A percentile compares a stretch with the other conserved stretches of the same genome.
Evolutionary conservation across 1,140 invertebrate species (phyloP).

Genomic region (Spodoptera litura): DNA sequence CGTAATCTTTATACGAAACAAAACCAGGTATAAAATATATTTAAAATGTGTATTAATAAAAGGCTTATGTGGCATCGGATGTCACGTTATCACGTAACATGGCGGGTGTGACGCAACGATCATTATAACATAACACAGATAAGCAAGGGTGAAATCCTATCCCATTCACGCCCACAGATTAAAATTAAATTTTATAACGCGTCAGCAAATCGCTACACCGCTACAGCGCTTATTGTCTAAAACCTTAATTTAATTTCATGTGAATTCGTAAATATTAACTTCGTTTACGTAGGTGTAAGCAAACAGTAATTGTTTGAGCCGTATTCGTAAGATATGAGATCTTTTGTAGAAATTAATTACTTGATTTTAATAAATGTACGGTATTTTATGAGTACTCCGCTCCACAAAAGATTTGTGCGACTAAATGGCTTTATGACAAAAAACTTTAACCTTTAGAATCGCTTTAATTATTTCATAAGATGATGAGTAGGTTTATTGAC

Average conservation of each 20-base stretch:
- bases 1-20: too few relatives aligned
- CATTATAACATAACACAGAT: conserved; percentile 68
- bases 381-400: not conserved
- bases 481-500: not conserved
- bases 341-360: conserved; percentile 32
- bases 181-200: conserved; percentile 84
- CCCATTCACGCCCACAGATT: conserved; percentile 81
- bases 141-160: conserved; percentile 81
- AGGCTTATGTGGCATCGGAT: conserved; percentile 55
- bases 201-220: conserved; percentile 69
- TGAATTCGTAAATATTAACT: conserved; percentile 64
- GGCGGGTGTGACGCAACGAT: conserved; percentile 62
- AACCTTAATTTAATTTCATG: conserved; percentile 75
- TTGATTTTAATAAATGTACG: not conserved
- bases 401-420: not conserved
- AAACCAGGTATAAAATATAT: too few relatives aligned
- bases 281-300: conserved; percentile 51
- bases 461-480: not conserved
- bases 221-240: conserved; percentile 69
- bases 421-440: conserved; percentile 4
- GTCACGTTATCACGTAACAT: conserved; percentile 52
- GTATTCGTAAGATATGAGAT: conserved; percentile 29
- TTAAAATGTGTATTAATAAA: conserved; percentile 35
- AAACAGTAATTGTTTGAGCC: conserved; percentile 44
- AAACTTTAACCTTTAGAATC: not conserved